These are phyloP conservation scores for Diadumene lineata DNA, from an alignment of 92 coral and sea anemone genomes.

Conservation along the genomic window DNA sequence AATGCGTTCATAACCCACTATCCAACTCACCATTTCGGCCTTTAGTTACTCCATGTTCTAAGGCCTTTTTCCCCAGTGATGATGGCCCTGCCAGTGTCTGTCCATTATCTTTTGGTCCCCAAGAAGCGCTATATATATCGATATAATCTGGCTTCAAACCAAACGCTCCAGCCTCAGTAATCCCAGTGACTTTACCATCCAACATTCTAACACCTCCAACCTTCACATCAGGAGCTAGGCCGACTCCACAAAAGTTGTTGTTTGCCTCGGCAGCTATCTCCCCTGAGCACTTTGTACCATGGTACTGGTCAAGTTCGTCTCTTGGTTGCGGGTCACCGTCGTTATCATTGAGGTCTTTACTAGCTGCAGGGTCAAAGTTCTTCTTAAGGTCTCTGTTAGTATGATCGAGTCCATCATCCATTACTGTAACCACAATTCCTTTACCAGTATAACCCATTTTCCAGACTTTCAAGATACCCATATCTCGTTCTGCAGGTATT, in stretches of 20 bases:
- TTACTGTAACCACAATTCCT: constrained; percentile 35
- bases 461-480: constrained; percentile 42
- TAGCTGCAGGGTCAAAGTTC: constrained; percentile 63
- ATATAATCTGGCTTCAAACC: constrained; percentile 36
- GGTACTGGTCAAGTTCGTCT: constrained; percentile 40
- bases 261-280: constrained; percentile 54
- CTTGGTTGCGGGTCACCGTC: constrained; percentile 59
- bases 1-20: neutral
- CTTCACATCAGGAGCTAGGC: constrained; percentile 59
- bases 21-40: constrained; percentile 55
- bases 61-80: constrained; percentile 38
- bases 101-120: constrained; percentile 72
- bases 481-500: constrained; percentile 13
- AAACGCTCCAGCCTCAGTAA: constrained; percentile 42
- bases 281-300: constrained; percentile 69
- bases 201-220: constrained; percentile 59
- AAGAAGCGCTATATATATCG: constrained; percentile 62
- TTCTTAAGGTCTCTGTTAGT: constrained; percentile 58
- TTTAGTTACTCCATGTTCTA: constrained; percentile 44
- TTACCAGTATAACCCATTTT: constrained; percentile 40
- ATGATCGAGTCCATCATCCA: constrained; percentile 64
- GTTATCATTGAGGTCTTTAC: constrained; percentile 39
- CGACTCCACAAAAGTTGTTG: constrained; percentile 55
- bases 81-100: constrained; percentile 51
- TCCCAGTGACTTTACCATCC: constrained; percentile 56